Evolutionary conservation across 2,113 vertebrate genomes (phyloP), one percentile per base, ranked within the genome.

Genomic region (Dasyornis broadbenti): DNA sequence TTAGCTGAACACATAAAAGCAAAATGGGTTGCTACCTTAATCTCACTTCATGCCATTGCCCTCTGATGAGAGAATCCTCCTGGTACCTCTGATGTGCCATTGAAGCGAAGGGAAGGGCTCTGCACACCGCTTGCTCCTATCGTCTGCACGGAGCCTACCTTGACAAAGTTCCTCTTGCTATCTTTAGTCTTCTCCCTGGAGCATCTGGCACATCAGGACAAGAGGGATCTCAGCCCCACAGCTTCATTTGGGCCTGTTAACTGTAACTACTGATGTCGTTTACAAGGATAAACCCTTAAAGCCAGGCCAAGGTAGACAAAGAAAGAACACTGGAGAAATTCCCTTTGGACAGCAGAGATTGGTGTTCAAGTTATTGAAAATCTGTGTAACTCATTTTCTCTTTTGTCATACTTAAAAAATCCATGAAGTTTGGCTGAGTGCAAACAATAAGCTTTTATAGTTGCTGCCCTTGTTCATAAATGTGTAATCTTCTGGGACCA

Each of bases 391-490:
- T 97, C 94, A 96, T 97, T 98, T 97, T 96, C 96, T 97, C 97
- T 97, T 98, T 98, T 98, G 98, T 98, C 97, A 98, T 98, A 98
- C 97, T 98, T 98, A 98, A 98, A 98, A 98, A 97, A 98, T 97
- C 98, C 95, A 98, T 97, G 96, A 95, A 98, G 96, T 96, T 96
- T 97, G 95, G 96, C 95, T 96, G 94, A 97, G 97, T 96, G 96
- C 95, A 97, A 98, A 98, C 97, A 98, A 98, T 98, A 98, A 98
- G 98, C 97, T 97, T 98, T 98, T 97, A 98, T 97, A 98, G 97
- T 97, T 56, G 93, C 89, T 97, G 97, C 94, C 95, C 97, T 98
- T 95, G 97, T 96, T 98, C 98, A 98, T 98, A 97, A 98, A 97
- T 81, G 95, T 57, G 80, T 86, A 97, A 98, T 96, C 98, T 97